Evolutionary conservation across 2,113 vertebrate genomes (phyloP).

Genomic region (Prunella fulvescens): DNA sequence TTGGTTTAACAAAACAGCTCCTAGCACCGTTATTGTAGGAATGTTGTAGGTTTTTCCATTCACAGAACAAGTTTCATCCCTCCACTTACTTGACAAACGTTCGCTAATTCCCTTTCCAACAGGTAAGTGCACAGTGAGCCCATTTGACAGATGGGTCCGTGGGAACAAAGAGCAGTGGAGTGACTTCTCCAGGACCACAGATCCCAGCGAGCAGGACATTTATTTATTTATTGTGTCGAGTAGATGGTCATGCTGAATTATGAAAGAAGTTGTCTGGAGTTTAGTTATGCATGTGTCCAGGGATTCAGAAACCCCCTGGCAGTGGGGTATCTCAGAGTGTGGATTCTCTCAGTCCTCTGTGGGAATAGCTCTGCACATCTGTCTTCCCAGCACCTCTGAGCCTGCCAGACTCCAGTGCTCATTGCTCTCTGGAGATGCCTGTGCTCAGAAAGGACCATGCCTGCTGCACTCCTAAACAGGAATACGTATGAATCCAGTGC

Average conservation of each 20-base stretch:
- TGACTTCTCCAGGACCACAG: background rate
- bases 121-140: background rate
- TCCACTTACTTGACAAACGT: background rate
- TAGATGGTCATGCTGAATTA: background rate
- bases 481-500: fast-evolving
- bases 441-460: background rate
- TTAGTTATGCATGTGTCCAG: background rate
- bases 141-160: background rate
- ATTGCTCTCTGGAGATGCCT: background rate
- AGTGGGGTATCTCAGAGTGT: background rate
- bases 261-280: background rate
- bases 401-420: background rate
- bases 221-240: background rate
- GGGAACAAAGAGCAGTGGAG: background rate
- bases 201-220: background rate
- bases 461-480: background rate
- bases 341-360: background rate
- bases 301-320: background rate
- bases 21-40: background rate
- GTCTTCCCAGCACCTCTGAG: background rate
- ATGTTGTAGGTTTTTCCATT: background rate
- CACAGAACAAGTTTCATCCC: background rate
- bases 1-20: background rate
- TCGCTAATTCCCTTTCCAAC: background rate
- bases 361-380: background rate